These are phyloP conservation scores for Cervus canadensis DNA, from an alignment of 2,113 vertebrate species.

Conservation along the genomic window DNA sequence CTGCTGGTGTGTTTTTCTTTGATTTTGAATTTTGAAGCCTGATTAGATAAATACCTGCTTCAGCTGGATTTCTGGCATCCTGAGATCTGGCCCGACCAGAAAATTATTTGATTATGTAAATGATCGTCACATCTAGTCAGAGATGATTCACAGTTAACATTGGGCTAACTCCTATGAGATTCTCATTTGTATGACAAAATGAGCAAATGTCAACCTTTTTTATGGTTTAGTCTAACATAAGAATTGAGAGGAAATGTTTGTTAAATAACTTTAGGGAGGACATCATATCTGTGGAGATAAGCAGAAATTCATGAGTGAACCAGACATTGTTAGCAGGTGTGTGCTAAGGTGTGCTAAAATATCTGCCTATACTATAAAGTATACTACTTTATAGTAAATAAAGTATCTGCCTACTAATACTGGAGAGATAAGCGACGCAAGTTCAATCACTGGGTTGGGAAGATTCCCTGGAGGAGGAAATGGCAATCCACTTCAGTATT, in stretches of 20 bases:
- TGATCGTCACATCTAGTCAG: background rate
- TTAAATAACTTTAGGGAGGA: background rate
- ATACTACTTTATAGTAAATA: too few species aligned
- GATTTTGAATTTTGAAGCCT: background rate
- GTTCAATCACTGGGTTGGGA: fast-evolving
- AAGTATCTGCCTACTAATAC: background rate
- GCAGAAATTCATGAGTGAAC: background rate
- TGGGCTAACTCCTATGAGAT: background rate
- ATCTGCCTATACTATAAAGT: too few species aligned
- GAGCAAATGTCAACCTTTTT: background rate
- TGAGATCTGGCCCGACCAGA: background rate
- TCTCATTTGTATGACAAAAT: background rate
- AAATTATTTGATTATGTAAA: background rate
- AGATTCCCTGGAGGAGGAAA: background rate
- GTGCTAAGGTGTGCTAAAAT: fast-evolving
- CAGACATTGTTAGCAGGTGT: background rate
- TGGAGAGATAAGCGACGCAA: background rate
- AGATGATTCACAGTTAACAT: background rate
- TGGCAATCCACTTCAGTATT: background rate
- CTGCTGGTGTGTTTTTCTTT: background rate
- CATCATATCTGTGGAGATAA: background rate
- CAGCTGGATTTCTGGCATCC: background rate
- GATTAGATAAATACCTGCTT: background rate
- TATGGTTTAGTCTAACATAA: background rate
- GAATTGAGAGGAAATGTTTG: background rate